Evolutionary conservation across 2,113 vertebrate genomes (phyloP), one percentile per base, ranked within the genome.

Genomic region (Dunckerocampus dactyliophorus): DNA sequence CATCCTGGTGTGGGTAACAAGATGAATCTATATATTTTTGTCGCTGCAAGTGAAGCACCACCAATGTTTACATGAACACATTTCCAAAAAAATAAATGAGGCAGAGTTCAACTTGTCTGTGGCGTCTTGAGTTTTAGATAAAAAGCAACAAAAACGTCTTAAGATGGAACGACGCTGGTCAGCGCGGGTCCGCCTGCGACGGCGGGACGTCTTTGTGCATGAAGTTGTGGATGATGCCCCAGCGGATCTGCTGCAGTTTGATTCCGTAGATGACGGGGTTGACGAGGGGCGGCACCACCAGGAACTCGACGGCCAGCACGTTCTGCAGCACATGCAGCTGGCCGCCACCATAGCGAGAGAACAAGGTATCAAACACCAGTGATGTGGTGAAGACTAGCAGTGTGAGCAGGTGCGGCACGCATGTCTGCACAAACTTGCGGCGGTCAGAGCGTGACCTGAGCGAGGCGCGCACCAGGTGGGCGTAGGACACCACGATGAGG

Each of bases 261-360:
- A 90, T 62, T 20, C 88, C 87, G n/a, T 90, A 90, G 47, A 89
- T 82, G 56, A 87, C 59, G 8, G 87, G 88, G 67, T 88, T 89
- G 7, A 88, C 1, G 13, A 89, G 66, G 0, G 86, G 85, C 5
- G 88, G 82, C 3, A 90, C 64, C 22, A 90, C 71, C 20, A 90
- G 77, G 46, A 80, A 75, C 72, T 86, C 79, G 1, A 82, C 65
- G 0, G 85, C 71, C 58, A 87, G 37, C 3, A 47, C 5, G 52
- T 83, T 84, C 31, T 59, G 50, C 42, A 87, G 67, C 7, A 15
- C 19, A 43, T 48, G 48, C 34, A 64, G 51, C 11, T 1, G 19
- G n/a, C 22, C 6, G 8, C 49, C 45, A 1, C 80, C 76, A 6
- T 83, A 89, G 1, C 85, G 81, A 0, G 81, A 65, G 49, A 72